phyloP scores from a whole-genome alignment of 2,888 invertebrate genomes.

The Cynaeus angustus region DNA sequence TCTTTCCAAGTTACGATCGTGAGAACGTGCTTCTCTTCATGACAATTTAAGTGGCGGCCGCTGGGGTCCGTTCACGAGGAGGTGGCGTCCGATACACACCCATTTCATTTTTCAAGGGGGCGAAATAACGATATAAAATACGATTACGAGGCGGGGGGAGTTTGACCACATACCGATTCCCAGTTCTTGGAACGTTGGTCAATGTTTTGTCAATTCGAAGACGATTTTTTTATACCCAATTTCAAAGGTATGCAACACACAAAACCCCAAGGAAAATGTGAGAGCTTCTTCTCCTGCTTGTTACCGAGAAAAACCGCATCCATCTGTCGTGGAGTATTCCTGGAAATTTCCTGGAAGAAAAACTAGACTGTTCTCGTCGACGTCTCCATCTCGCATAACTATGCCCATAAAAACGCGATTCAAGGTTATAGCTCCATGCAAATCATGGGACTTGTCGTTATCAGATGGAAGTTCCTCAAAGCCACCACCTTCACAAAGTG shows the following conservation, averaged over 20 bases:
- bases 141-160: conserved; percentile 27
- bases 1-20: conserved; percentile 64
- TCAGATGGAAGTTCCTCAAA: conserved; percentile 6
- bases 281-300: no score
- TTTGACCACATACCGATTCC: no score
- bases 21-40: conserved; percentile 63
- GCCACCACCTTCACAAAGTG: conserved; percentile 6
- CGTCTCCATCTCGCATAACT: no score
- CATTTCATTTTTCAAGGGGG: conserved; percentile 11
- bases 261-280: not conserved
- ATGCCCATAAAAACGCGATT: not conserved
- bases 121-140: not conserved
- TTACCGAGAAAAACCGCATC: not conserved
- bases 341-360: no score
- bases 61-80: conserved; percentile 54
- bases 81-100: conserved; percentile 39
- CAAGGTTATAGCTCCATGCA: conserved; percentile 1
- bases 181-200: no score
- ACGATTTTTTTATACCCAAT: no score
- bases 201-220: conserved; percentile 22
- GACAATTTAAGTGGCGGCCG: conserved; percentile 63
- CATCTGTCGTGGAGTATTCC: no score
- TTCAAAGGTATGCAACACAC: no score
- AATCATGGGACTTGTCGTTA: conserved; percentile 7
- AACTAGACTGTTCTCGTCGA: no score